Evolutionary conservation across 2,797 vertebrate genomes (phyloP).

Genomic region (Sparus aurata): DNA sequence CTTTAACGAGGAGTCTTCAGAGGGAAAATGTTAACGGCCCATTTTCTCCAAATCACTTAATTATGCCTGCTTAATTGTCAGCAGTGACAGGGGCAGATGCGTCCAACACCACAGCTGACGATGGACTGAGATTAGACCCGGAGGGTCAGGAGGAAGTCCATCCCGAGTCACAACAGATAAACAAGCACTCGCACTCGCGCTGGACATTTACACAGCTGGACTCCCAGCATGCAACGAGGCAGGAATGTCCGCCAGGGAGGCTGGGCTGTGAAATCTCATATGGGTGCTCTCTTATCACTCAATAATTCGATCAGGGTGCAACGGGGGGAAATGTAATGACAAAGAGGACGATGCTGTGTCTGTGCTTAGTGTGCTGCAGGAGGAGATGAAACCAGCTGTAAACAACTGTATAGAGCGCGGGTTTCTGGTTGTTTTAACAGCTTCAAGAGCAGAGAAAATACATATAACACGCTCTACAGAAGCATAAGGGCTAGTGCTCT

Average conservation of each 20-base stretch:
- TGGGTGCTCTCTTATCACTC: slow-evolving; percentile 53
- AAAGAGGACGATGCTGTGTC: slow-evolving; percentile 20
- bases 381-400: slow-evolving; percentile 1
- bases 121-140: slow-evolving; percentile 22
- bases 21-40: slow-evolving; percentile 48
- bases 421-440: slow-evolving; percentile 1
- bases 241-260: slow-evolving; percentile 28
- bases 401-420: not conserved
- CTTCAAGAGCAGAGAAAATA: not conserved
- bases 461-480: not conserved
- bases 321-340: slow-evolving; percentile 48
- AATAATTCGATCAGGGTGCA: slow-evolving; percentile 63
- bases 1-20: slow-evolving; percentile 58
- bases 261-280: slow-evolving; percentile 43
- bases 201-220: slow-evolving; percentile 62
- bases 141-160: slow-evolving; percentile 15
- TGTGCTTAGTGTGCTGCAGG: not conserved
- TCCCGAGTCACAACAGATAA: slow-evolving; percentile 53
- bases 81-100: slow-evolving; percentile 46
- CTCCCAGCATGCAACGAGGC: slow-evolving; percentile 51
- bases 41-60: slow-evolving; percentile 72
- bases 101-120: slow-evolving; percentile 41
- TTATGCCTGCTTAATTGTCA: slow-evolving; percentile 61
- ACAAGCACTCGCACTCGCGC: slow-evolving; percentile 33
- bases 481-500: not conserved